phyloP scores from a whole-genome alignment of 2,797 vertebrate genomes.

The Scolopax rusticola region DNA sequence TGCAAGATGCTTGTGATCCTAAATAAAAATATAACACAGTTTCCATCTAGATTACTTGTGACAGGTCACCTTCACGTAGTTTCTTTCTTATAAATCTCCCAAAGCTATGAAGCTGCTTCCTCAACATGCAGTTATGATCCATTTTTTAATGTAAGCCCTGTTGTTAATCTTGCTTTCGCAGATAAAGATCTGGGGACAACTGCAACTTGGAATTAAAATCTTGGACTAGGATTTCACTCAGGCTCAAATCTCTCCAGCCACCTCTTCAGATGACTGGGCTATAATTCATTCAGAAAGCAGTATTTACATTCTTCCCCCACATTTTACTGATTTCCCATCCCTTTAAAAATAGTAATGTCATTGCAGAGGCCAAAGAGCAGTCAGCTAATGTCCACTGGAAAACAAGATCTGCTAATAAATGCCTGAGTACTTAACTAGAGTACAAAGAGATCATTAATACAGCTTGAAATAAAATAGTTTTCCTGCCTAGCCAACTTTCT shows the following conservation, averaged over 20 bases:
- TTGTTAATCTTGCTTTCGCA: not conserved
- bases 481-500: not conserved
- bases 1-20: not conserved
- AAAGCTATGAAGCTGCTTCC: not conserved
- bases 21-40: not conserved
- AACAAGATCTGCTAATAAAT: not conserved
- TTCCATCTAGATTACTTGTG: not conserved
- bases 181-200: not conserved
- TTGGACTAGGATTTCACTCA: not conserved
- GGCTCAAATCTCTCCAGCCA: not conserved
- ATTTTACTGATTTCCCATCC: not conserved
- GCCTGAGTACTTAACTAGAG: not conserved
- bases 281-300: not conserved
- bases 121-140: not conserved
- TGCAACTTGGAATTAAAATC: not conserved
- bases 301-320: slow-evolving; percentile 13
- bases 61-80: not conserved
- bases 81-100: not conserved
- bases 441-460: not conserved
- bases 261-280: not conserved
- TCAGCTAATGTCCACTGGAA: not conserved
- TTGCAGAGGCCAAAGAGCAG: not conserved
- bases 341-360: slow-evolving; percentile 17
- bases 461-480: not conserved
- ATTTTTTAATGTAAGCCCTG: not conserved